These are phyloP conservation scores for Eutrigla gurnardus DNA, from an alignment of 2,797 vertebrate genomes.

Conservation along the genomic window DNA sequence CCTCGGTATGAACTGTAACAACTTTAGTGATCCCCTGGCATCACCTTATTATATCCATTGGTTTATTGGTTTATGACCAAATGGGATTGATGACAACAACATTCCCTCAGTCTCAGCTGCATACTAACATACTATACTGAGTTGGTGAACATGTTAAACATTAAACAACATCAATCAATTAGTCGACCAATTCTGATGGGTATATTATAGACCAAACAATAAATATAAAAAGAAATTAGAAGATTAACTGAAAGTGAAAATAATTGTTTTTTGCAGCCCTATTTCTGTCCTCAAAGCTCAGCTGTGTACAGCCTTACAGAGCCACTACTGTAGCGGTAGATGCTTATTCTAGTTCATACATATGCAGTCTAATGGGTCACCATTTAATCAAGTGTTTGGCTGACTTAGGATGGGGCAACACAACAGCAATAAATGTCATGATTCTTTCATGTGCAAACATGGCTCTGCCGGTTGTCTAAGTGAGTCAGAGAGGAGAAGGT, in stretches of 20 bases:
- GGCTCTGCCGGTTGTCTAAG: constrained; percentile 50
- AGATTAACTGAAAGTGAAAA: neutral
- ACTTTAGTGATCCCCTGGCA: too few relatives aligned
- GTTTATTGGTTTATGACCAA: neutral
- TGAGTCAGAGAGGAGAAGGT: constrained; percentile 72
- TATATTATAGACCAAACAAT: neutral
- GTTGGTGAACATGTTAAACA: neutral
- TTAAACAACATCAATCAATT: neutral
- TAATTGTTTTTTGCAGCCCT: neutral
- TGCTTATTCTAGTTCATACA: neutral
- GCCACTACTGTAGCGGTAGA: neutral
- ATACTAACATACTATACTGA: neutral
- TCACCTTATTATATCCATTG: neutral
- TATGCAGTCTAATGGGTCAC: neutral
- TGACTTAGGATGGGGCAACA: constrained; percentile 20
- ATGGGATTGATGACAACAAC: neutral
- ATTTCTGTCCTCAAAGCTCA: neutral
- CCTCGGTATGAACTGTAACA: neutral
- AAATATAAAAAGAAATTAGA: neutral
- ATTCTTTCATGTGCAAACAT: constrained; percentile 26
- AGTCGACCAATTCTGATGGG: too few relatives aligned
- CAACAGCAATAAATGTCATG: constrained; percentile 17
- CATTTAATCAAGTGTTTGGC: constrained; percentile 17
- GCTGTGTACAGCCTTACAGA: neutral
- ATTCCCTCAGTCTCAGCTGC: neutral